Percentiles rank a stretch among this genome's conserved stretches.
Evolutionary conservation across 2,113 vertebrate genomes (phyloP).

Genomic region (Seriola quinqueradiata): DNA sequence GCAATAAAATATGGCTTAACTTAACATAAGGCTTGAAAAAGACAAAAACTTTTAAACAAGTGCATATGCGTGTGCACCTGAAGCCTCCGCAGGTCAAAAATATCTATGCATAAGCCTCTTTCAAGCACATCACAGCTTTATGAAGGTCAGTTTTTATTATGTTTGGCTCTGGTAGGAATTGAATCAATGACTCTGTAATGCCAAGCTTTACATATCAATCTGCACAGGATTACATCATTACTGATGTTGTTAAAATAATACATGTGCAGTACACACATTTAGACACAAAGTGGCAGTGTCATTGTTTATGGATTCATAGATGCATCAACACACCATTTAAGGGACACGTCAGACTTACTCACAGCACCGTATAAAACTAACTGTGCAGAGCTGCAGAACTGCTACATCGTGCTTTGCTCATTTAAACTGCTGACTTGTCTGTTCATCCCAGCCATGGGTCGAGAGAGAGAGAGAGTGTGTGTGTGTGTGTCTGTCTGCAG

Average conservation of each 20-base stretch:
- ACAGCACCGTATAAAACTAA: conserved; percentile 3
- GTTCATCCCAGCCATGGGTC: conserved; percentile 29
- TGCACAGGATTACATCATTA: not conserved
- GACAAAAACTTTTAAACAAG: not conserved
- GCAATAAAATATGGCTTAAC: not conserved
- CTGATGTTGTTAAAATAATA: conserved; percentile 12
- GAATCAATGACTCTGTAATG: not conserved
- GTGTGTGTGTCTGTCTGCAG: conserved; percentile 29
- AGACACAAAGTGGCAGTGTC: conserved; percentile 57
- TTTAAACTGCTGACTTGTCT: conserved; percentile 51
- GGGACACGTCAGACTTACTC: conserved; percentile 16
- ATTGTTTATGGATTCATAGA: conserved; percentile 19
- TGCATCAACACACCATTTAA: conserved; percentile 6
- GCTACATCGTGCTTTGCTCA: conserved; percentile 13
- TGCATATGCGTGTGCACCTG: not conserved
- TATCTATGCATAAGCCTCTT: not conserved
- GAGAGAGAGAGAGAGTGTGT: not conserved
- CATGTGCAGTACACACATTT: conserved; percentile 43
- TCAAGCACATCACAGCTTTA: not conserved
- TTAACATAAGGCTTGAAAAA: not conserved
- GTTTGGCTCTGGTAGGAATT: not conserved
- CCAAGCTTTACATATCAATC: not conserved
- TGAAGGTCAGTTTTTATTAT: not conserved
- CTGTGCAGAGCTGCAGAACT: conserved; percentile 14
- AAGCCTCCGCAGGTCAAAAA: not conserved